Base-by-base conservation (phyloP, 1,140 invertebrate species). In the Drosophila arizonae region DNA sequence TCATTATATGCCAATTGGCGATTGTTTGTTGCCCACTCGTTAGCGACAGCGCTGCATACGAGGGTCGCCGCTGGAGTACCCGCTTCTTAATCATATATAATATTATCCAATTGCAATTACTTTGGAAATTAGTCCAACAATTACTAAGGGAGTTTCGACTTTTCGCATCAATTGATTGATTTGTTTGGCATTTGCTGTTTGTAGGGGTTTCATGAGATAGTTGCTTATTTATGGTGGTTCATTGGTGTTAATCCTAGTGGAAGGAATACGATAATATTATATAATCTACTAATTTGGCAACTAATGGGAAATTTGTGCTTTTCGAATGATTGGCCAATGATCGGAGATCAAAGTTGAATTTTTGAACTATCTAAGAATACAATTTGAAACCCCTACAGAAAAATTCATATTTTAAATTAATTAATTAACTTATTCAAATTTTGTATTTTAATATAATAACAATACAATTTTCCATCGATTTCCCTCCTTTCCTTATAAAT, bases 1-100 rank as follows among this genome's bases (percentile, higher is more conserved):
- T 88, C 84, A 88, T 88, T 89, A 88, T 89, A 89, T 85, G 84
- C 84, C 84, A 89, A 89, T 89, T 88, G 84, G 79, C 77, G 77
- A 87, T 88, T 87, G 82, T 88, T 87, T 87, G 84, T 79, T 79
- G 71, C 81, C 81, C 81, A 87, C 82, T 77, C 78, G 45, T 56
- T 61, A 46, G 61, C 36, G 8, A 46, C 48, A 11, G 24, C 73
- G 56, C 41, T 57, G 64, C 60, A 51, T 36, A 45, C 61, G 76
- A 52, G 69, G 82, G 71, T 39, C 50, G 51, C 57, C 46, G 17
- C 4, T 62, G 24, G 9, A 69, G 58, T 62, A 62, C 71, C 71
- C 71, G 71, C 71, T 69, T 51, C 15, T 11, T 6, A 50, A 43
- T 36, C 21, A 39, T 11, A 33, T 15, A 11, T 11, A 17, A 66